Evolutionary conservation across 2,888 invertebrate species (phyloP).

Genomic region (Apamea sordens): DNA sequence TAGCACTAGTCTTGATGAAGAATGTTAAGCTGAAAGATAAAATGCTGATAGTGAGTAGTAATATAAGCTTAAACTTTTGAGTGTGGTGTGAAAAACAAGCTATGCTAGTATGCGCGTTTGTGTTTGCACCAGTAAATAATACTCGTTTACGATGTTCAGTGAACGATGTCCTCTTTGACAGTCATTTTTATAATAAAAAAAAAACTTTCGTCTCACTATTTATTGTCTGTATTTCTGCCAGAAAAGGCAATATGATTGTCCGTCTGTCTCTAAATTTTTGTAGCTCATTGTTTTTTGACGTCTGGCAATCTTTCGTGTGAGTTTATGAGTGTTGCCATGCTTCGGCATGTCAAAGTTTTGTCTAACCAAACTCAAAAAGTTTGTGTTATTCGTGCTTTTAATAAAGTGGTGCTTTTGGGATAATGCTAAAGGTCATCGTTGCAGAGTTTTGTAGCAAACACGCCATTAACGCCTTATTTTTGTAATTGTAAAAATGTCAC

Average conservation of each 20-base stretch:
- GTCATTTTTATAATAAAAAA: background rate
- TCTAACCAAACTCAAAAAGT: background rate
- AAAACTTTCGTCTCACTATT: too few species aligned
- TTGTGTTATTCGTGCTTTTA: constrained; percentile 5
- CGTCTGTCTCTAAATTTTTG: background rate
- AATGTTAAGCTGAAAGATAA: background rate
- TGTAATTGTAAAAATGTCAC: constrained; percentile 26
- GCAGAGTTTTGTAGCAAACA: constrained; percentile 43
- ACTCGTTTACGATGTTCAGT: background rate
- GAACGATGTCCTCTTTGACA: background rate
- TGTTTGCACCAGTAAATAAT: constrained; percentile 13
- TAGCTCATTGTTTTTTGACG: background rate
- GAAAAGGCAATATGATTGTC: background rate
- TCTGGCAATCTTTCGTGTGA: constrained; percentile 27
- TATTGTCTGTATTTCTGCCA: background rate
- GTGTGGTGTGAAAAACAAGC: constrained; percentile 7
- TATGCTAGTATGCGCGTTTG: constrained; percentile 22
- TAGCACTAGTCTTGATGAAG: too few species aligned
- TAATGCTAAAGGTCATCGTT: constrained; percentile 16
- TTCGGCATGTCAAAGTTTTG: background rate
- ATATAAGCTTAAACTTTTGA: background rate
- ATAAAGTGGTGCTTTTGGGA: constrained; percentile 25
- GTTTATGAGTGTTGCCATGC: constrained; percentile 17
- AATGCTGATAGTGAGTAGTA: background rate
- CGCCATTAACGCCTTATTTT: constrained; percentile 44